These are phyloP conservation scores for Tridacna crocea DNA, from an alignment of 2,888 invertebrate species.

Conservation along the genomic window DNA sequence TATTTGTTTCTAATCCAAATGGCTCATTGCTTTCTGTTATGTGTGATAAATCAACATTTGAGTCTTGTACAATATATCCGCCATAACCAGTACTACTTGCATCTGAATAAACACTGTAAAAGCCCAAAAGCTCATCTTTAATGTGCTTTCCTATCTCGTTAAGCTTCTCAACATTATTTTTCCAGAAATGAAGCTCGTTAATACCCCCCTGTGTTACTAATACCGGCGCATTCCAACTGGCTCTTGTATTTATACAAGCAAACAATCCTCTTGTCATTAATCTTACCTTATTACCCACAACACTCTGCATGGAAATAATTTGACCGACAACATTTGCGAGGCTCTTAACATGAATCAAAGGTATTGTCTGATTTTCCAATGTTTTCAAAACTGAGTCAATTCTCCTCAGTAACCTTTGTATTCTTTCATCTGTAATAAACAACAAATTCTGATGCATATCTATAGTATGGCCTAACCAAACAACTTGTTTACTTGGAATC, in stretches of 20 bases:
- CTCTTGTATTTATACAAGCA: conserved; percentile 13
- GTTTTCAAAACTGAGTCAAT: not conserved
- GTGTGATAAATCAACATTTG: not conserved
- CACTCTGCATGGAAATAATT: conserved; percentile 18
- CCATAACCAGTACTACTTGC: conserved; percentile 14
- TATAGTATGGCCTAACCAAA: not conserved
- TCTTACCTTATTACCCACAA: conserved; percentile 8
- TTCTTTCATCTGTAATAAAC: conserved; percentile 13
- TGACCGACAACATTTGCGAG: conserved; percentile 3
- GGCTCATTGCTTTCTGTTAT: not conserved
- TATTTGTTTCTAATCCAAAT: not conserved
- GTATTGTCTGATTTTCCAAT: not conserved
- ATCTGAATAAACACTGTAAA: conserved; percentile 4
- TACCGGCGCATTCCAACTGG: conserved; percentile 5
- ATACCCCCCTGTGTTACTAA: not conserved
- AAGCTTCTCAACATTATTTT: not conserved
- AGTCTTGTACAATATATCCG: not conserved
- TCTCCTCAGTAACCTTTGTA: not conserved
- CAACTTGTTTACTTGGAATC: not conserved
- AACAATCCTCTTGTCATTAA: conserved; percentile 19
- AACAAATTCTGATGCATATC: not conserved
- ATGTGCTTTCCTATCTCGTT: not conserved
- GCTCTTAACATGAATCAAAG: not conserved
- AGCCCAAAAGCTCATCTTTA: too few species aligned
- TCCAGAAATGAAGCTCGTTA: conserved; percentile 10